These are phyloP conservation scores for Strix uralensis DNA, from an alignment of 2,113 vertebrate genomes.

Conservation along the genomic window DNA sequence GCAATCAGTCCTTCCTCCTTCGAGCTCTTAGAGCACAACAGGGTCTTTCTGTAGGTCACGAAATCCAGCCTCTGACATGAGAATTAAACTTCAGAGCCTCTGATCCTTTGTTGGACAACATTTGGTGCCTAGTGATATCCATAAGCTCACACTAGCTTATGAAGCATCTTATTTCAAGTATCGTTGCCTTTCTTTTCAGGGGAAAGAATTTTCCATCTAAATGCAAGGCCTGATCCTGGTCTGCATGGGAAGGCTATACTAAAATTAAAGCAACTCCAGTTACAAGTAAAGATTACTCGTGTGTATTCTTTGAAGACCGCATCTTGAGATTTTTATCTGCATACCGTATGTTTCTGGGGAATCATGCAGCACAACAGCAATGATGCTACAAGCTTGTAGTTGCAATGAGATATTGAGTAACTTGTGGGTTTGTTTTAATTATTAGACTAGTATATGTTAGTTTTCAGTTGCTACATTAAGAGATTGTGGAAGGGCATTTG, in stretches of 20 bases:
- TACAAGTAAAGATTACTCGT: background rate
- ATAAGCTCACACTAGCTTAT: background rate
- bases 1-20: background rate
- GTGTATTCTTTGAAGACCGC: background rate
- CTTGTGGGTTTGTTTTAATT: background rate
- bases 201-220: conserved; percentile 36
- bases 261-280: background rate
- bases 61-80: background rate
- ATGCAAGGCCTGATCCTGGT: background rate
- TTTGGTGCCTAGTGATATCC: background rate
- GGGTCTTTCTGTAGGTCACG: background rate
- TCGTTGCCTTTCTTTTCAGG: background rate
- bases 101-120: background rate
- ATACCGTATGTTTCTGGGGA: background rate
- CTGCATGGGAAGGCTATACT: background rate
- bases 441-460: background rate
- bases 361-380: background rate
- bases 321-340: background rate
- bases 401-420: background rate
- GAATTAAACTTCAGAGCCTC: background rate
- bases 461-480: background rate
- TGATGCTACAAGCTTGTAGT: background rate
- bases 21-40: background rate
- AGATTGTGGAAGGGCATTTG: background rate
- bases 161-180: conserved; percentile 27